phyloP scores from a whole-genome alignment of 2,888 invertebrate genomes.

The Noctuana brunneofusca region DNA sequence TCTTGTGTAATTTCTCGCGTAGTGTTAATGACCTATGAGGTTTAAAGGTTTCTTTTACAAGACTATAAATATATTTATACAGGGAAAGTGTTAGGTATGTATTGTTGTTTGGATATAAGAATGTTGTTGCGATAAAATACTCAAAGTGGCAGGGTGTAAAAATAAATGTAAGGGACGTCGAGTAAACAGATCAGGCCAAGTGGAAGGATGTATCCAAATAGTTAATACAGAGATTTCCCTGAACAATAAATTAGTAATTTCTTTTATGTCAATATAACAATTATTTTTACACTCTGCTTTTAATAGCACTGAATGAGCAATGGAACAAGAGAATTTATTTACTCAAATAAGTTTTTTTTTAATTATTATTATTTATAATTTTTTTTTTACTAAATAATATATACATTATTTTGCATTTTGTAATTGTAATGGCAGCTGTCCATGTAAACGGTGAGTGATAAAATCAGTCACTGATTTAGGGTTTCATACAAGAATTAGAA shows the following conservation, averaged over 20 bases:
- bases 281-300: conserved; percentile 78
- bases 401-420: conserved; percentile 81
- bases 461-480: conserved; percentile 68
- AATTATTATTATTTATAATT: conserved; percentile 67
- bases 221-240: conserved; percentile 12
- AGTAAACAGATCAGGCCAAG: conserved; percentile 7
- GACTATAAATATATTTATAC: conserved; percentile 82
- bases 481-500: conserved; percentile 76
- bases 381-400: conserved; percentile 70
- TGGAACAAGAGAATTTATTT: conserved; percentile 83
- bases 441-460: conserved; percentile 68
- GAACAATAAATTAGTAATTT: background rate
- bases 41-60: conserved; percentile 81
- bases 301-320: conserved; percentile 78
- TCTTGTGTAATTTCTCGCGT: conserved; percentile 80
- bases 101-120: conserved; percentile 76
- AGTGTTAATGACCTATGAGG: conserved; percentile 81
- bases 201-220: conserved; percentile 16
- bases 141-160: conserved; percentile 77
- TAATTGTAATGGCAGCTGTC: conserved; percentile 80
- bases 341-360: conserved; percentile 77
- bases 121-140: conserved; percentile 80
- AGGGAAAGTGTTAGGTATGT: conserved; percentile 81
- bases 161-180: conserved; percentile 53
- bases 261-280: conserved; percentile 7